Conservation (phyloP, 2,797 vertebrate species). For the Pipistrellus pygmaeus region DNA sequence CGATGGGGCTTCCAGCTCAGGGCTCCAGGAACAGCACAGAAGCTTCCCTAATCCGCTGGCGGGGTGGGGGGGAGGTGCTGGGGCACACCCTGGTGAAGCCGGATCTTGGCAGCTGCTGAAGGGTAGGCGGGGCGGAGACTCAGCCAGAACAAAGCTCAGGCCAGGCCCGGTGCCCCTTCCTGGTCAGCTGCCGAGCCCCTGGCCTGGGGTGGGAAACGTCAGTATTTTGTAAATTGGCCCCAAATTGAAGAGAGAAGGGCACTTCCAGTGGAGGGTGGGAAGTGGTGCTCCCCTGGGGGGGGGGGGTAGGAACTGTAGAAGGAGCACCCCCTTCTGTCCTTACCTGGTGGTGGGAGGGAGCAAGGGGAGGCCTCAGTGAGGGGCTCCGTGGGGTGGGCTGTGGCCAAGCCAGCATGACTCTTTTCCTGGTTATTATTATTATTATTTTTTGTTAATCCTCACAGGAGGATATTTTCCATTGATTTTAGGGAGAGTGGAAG, state of each 20-base stretch:
- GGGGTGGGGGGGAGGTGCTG: background rate
- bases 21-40: background rate
- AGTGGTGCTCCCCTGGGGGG: background rate
- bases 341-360: background rate
- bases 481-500: too few species aligned
- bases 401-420: background rate
- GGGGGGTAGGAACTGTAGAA: background rate
- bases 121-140: background rate
- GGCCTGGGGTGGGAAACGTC: background rate
- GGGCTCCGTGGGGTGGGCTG: too few species aligned
- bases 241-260: constrained; percentile 1
- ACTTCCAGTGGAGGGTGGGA: background rate
- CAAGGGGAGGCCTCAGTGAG: background rate
- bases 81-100: background rate
- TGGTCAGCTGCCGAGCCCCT: background rate
- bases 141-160: constrained; percentile 23
- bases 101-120: background rate
- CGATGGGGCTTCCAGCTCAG: background rate
- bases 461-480: too few species aligned
- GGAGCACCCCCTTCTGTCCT: background rate
- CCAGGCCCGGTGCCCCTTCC: background rate
- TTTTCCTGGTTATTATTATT: background rate
- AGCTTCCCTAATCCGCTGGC: background rate
- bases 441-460: too few species aligned
- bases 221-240: background rate